Evolutionary conservation across 92 coral and sea anemone species (phyloP).

Genomic region (Siderastrea radians): DNA sequence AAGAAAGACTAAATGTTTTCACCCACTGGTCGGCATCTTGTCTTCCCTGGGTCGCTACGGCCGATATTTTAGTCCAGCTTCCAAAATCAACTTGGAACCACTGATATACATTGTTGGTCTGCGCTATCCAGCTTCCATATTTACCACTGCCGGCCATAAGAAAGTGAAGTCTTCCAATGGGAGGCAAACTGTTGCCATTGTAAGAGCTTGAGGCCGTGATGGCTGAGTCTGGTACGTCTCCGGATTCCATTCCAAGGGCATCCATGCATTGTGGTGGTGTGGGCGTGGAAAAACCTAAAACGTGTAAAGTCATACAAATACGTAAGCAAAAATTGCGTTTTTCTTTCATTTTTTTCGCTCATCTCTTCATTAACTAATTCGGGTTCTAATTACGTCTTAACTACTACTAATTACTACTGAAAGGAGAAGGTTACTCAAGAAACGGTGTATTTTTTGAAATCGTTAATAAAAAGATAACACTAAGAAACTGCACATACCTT

Average conservation of each 20-base stretch:
- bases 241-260: slow-evolving; percentile 34
- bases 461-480: no score
- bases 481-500: slow-evolving; percentile 6
- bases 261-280: slow-evolving; percentile 30
- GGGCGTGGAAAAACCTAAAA: neutral
- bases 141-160: slow-evolving; percentile 30
- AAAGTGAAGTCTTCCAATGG: slow-evolving; percentile 38
- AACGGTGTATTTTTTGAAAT: no score
- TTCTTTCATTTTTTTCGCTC: no score
- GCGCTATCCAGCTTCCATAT: slow-evolving; percentile 31
- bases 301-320: no score
- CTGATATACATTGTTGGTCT: neutral
- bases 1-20: neutral
- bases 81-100: slow-evolving; percentile 42
- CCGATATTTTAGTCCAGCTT: slow-evolving; percentile 12
- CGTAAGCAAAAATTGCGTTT: no score
- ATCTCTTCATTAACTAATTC: no score
- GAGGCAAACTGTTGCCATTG: neutral
- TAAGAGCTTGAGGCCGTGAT: slow-evolving; percentile 22
- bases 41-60: slow-evolving; percentile 30
- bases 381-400: no score
- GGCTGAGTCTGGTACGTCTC: slow-evolving; percentile 27
- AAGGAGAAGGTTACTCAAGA: no score
- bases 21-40: slow-evolving; percentile 30
- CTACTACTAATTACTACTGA: no score